Percentiles rank a stretch among this genome's conserved stretches.
These are phyloP conservation scores for Chalcosyrphus nemorum DNA, from an alignment of 2,888 invertebrate genomes.

Conservation along the genomic window DNA sequence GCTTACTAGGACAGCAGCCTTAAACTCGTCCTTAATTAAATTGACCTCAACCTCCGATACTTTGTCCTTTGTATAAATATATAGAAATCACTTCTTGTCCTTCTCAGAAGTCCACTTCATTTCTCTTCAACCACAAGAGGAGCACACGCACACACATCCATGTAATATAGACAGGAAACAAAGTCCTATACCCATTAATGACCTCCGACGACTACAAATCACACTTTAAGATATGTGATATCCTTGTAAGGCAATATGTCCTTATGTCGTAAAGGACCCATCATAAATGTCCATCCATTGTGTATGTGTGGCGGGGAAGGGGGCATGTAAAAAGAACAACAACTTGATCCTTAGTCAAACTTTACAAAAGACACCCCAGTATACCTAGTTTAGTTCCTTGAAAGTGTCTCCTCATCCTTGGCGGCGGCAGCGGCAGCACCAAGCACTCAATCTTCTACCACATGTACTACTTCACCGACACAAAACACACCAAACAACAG, in stretches of 20 bases:
- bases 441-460: conserved; percentile 50
- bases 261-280: conserved; percentile 32
- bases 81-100: conserved; percentile 5
- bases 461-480: conserved; percentile 46
- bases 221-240: conserved; percentile 46
- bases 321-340: conserved; percentile 34
- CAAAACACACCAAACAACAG: conserved; percentile 30
- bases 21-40: conserved; percentile 2
- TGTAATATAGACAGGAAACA: neutral
- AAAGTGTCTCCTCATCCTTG: neutral
- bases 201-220: conserved; percentile 22
- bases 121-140: neutral
- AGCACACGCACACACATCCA: too few relatives aligned
- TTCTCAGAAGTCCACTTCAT: neutral
- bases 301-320: conserved; percentile 41
- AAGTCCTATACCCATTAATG: conserved; percentile 27
- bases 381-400: neutral
- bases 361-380: conserved; percentile 31
- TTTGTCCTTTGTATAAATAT: neutral
- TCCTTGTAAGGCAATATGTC: conserved; percentile 31
- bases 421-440: too few relatives aligned
- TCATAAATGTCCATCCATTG: conserved; percentile 48
- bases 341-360: conserved; percentile 25
- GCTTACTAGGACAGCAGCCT: neutral
- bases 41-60: neutral